Evolutionary conservation across 1,140 invertebrate genomes (phyloP).

Genomic region (Physella acuta): DNA sequence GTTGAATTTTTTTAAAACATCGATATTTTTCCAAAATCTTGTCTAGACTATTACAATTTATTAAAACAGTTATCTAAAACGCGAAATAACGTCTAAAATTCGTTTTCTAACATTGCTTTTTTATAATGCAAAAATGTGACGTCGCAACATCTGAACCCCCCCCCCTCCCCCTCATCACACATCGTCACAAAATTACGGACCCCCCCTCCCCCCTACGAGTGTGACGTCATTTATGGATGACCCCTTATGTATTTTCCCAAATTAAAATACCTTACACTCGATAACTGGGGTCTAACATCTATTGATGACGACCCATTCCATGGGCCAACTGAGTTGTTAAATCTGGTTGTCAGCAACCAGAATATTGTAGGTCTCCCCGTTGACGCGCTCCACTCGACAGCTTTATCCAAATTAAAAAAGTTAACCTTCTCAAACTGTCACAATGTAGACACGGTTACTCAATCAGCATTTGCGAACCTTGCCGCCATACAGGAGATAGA

Average conservation of each 20-base stretch:
- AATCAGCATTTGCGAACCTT: neutral
- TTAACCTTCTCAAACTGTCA: neutral
- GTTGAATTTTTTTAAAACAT: too few species aligned
- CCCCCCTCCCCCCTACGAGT: too few species aligned
- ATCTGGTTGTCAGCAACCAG: slow-evolving; percentile 1
- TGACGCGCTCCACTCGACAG: neutral
- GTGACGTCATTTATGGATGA: too few species aligned
- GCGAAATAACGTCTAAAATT: too few species aligned
- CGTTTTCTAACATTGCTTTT: too few species aligned
- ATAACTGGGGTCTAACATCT: neutral
- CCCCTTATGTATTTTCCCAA: neutral
- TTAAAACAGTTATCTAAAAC: too few species aligned
- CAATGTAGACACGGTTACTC: neutral
- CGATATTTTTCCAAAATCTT: too few species aligned
- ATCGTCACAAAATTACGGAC: too few species aligned
- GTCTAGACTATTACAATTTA: too few species aligned
- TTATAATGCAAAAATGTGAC: too few species aligned
- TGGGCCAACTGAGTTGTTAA: neutral
- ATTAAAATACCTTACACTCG: neutral
- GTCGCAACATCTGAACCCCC: too few species aligned
- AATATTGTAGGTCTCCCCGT: neutral
- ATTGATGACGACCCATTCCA: neutral
- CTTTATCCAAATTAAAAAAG: neutral
- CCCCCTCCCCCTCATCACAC: too few species aligned
- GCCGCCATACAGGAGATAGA: neutral